Evolutionary conservation across 2,113 vertebrate genomes (phyloP), one percentile per base, ranked within the genome.

Genomic region (Chrysochloris asiatica): DNA sequence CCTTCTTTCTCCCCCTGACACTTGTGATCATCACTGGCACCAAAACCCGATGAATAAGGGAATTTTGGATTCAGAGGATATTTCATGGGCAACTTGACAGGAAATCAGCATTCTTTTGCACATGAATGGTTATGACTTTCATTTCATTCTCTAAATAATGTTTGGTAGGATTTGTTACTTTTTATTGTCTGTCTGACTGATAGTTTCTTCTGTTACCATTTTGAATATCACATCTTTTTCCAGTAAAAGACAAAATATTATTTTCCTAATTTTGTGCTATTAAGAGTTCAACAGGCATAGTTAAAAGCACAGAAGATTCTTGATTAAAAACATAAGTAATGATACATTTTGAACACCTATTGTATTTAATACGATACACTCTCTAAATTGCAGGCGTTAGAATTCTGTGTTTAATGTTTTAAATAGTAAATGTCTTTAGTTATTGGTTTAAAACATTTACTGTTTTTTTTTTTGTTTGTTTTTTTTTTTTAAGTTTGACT

Each of bases 291-390:
- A 28, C 13, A 48, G 4, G 8, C 33, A 63, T 61, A 65, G n/a
- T 69, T 78, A 36, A 52, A 17, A 73, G 16, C n/a, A 56, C 28
- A 19, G 69, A 71, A 11, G 13, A 38, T 33, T 75, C 77, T 80
- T 91, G n/a, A 92, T 83, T 89, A 52, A 90, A 90, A 78, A 67
- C 73, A 67, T 52, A 61, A 56, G 54, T 12, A 22, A 47, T 61
- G 21, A 61, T 50, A 71, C 48, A 45, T 79, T 59, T 38, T n/a
- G 17, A 82, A 92, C 80, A 52, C 38, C 54, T 56, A 63, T 63
- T 59, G 47, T 82, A 43, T 84, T 63, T 83, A 50, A 93, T 91
- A 56, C 65, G 50, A n/a, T 28, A 45, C 3, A 36, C 26, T 1
- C 11, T 47, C 50, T 76, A 19, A 48, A 89, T 92, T 90, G 21